Conservation (phyloP, 30 jellyfish, hydroid and myxozoan genomes). For the Turritopsis dohrnii region DNA sequence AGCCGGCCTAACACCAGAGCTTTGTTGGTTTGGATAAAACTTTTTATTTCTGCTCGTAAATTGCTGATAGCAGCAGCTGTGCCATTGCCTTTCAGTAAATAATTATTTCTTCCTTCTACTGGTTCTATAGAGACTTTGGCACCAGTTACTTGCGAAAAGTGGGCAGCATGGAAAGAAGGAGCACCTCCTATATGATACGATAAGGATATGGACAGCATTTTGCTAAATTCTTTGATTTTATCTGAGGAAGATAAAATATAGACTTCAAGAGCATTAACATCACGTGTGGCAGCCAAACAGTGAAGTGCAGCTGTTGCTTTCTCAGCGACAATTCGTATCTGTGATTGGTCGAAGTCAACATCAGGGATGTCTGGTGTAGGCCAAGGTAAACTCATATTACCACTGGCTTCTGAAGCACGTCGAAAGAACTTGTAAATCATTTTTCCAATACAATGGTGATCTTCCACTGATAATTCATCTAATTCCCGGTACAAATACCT, state of each 20-base stretch:
- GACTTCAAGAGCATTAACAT: constrained; percentile 30
- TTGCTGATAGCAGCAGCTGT: constrained; percentile 45
- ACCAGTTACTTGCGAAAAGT: constrained; percentile 46
- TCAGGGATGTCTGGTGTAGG: constrained; percentile 55
- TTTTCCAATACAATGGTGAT: constrained; percentile 36
- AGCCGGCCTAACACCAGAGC: constrained; percentile 67
- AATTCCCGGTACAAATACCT: constrained; percentile 1
- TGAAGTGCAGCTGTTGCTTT: constrained; percentile 44
- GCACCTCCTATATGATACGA: constrained; percentile 60
- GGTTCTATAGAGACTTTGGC: constrained; percentile 39
- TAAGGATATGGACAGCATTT: constrained; percentile 38
- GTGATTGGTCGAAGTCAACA: constrained; percentile 14
- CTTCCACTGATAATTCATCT: constrained; percentile 21
- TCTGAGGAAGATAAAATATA: constrained; percentile 15
- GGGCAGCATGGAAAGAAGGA: constrained; percentile 51
- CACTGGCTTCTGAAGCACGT: constrained; percentile 38
- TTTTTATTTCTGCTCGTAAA: constrained; percentile 48
- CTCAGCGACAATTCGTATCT: neutral
- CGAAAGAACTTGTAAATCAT: constrained; percentile 53
- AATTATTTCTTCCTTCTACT: constrained; percentile 11
- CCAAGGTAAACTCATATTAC: constrained; percentile 41
- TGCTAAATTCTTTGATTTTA: constrained; percentile 19
- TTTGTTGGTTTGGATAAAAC: constrained; percentile 48
- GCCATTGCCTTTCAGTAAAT: constrained; percentile 29
- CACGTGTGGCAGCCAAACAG: constrained; percentile 51